phyloP scores from a whole-genome alignment of 2,888 invertebrate species.

The Cheilosia urbana region DNA sequence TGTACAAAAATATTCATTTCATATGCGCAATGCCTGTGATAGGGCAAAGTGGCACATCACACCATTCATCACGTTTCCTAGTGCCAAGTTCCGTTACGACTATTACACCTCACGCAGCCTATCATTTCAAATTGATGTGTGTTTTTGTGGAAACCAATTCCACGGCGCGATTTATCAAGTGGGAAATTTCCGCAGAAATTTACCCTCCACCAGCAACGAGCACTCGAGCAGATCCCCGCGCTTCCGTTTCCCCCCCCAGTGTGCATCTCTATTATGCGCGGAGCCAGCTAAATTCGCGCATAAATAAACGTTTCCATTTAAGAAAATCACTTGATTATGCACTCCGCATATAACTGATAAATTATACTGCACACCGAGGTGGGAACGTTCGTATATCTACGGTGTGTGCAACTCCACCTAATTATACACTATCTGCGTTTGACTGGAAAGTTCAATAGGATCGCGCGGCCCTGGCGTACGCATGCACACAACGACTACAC shows the following conservation, averaged over 20 bases:
- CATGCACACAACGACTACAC: slow-evolving; percentile 25
- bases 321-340: slow-evolving; percentile 79
- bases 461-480: slow-evolving; percentile 46
- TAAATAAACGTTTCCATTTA: slow-evolving; percentile 77
- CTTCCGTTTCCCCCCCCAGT: slow-evolving; percentile 22
- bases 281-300: slow-evolving; percentile 48
- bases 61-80: slow-evolving; percentile 39
- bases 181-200: slow-evolving; percentile 18
- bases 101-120: slow-evolving; percentile 33
- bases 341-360: slow-evolving; percentile 72
- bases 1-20: too few species aligned
- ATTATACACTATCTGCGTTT: slow-evolving; percentile 72
- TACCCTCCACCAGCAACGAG: neutral
- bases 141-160: slow-evolving; percentile 51
- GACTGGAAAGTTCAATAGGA: slow-evolving; percentile 68
- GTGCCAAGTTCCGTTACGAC: slow-evolving; percentile 12
- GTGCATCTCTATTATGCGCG: slow-evolving; percentile 67
- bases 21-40: too few species aligned
- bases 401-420: slow-evolving; percentile 61
- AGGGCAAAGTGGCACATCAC: slow-evolving; percentile 4
- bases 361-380: slow-evolving; percentile 63
- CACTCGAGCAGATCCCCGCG: slow-evolving; percentile 6
- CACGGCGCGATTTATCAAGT: slow-evolving; percentile 22
- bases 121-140: slow-evolving; percentile 65
- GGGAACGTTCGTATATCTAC: slow-evolving; percentile 52